These are phyloP conservation scores for Bucco capensis DNA, from an alignment of 2,113 vertebrate genomes.

Conservation along the genomic window DNA sequence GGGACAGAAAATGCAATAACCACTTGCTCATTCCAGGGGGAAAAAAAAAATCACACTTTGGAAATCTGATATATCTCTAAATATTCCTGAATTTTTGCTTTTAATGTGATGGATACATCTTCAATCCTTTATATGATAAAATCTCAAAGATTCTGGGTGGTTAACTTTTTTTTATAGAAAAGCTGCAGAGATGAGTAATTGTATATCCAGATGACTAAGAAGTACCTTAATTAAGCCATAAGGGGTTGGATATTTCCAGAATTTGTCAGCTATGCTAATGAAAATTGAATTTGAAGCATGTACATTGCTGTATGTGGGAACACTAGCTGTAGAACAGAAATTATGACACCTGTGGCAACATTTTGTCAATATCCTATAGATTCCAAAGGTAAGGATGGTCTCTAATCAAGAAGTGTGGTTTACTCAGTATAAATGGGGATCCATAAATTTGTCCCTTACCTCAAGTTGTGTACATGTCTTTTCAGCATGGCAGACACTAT, in stretches of 20 bases:
- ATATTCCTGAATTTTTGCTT: neutral
- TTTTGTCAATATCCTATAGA: neutral
- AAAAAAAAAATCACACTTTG: neutral
- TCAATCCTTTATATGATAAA: slow-evolving; percentile 1
- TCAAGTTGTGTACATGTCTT: neutral
- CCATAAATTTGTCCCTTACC: neutral
- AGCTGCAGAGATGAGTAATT: slow-evolving; percentile 30
- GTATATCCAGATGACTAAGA: slow-evolving; percentile 20
- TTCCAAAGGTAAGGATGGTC: neutral
- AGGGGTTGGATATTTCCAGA: neutral
- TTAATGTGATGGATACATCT: neutral
- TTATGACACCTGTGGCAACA: neutral
- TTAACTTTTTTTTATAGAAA: neutral
- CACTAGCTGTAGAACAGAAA: neutral
- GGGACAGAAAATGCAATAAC: neutral
- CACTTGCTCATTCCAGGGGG: neutral
- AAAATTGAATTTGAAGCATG: neutral
- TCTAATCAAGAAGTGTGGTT: neutral
- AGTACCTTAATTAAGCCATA: slow-evolving; percentile 15
- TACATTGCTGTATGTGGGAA: neutral
- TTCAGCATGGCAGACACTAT: neutral
- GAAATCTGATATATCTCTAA: neutral
- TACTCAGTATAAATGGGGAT: neutral
- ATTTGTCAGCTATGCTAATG: neutral
- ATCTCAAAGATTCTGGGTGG: neutral